These are phyloP conservation scores for Adineta ricciae DNA, from an alignment of 2,888 invertebrate genomes.

Conservation along the genomic window DNA sequence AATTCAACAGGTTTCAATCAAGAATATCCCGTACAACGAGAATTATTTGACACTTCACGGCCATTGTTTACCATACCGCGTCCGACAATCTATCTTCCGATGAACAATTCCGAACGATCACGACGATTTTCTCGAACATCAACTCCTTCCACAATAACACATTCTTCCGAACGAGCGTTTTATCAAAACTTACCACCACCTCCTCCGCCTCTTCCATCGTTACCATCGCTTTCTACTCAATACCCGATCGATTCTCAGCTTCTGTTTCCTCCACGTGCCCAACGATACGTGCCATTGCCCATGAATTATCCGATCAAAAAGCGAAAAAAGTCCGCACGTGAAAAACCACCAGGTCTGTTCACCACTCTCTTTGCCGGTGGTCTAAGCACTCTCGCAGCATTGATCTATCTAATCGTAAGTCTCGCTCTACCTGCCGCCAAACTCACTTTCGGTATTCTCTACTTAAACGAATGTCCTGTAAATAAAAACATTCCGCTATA, in stretches of 20 bases:
- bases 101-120: neutral
- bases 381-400: neutral
- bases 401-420: neutral
- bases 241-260: neutral
- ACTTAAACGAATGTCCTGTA: neutral
- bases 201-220: neutral
- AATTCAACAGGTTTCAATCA: neutral
- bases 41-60: neutral
- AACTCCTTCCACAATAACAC: neutral
- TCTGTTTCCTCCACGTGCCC: neutral
- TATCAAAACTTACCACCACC: neutral
- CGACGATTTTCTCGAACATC: neutral
- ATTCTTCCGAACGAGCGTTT: neutral
- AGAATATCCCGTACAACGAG: neutral
- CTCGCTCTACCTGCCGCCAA: neutral
- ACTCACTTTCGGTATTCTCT: neutral
- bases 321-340: neutral
- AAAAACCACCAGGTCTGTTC: neutral
- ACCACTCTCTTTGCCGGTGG: neutral
- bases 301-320: neutral
- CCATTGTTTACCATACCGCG: neutral
- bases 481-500: slow-evolving; percentile 3
- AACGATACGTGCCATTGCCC: neutral
- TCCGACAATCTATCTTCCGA: neutral
- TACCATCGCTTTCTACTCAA: neutral